Base-by-base conservation (phyloP, 92 coral and sea anemone species). In the Phenganax stokvisi region DNA sequence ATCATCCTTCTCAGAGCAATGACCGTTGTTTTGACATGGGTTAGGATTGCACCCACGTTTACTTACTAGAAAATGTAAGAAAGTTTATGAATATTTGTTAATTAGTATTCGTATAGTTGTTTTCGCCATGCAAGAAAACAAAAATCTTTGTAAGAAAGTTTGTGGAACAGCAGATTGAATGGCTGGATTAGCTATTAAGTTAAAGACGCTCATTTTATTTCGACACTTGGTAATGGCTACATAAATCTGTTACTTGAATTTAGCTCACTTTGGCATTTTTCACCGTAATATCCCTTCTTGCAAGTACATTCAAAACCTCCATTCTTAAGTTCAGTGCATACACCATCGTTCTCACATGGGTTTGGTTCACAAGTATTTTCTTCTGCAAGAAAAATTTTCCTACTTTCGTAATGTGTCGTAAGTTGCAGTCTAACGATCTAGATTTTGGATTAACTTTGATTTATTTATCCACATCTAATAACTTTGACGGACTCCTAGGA, bases 301-400 rank as follows among this genome's bases (percentile, higher is more conserved):
- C 98, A 94, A 1, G 98, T 91, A 59, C 98, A 94, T 28, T 94
- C 98, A 47, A 87, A 94, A 72, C 88, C 90, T 51, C 91, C 76
- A 5, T 93, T 96, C 4, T 92, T 88, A 11, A 90, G 86, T 63
- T 79, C 83, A 4, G 89, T 86, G 70, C 99, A 96, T 20, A 91
- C 85, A n/a, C 97, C 99, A 11, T 90, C 97, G 79, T 91, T 88
- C 64, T 89, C 81, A 37, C 99, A 96, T 0, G 99, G 99, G 56
- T 96, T 96, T 6, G 97, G 97, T 20, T 85, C 87, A 44, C 97
- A 96, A 0, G 96, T 92, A 80, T 85, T 91, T n/a, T 84, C 63
- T 66, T 89, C 99, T 96, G 87, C 6, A 75, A 37, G 0, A 37
- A 37, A 5, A 37, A 37, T 37, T 37, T 37, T 37, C 47, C 47